These are phyloP conservation scores for Drosophila orosa DNA, from an alignment of 1,140 invertebrate genomes.

Conservation along the genomic window DNA sequence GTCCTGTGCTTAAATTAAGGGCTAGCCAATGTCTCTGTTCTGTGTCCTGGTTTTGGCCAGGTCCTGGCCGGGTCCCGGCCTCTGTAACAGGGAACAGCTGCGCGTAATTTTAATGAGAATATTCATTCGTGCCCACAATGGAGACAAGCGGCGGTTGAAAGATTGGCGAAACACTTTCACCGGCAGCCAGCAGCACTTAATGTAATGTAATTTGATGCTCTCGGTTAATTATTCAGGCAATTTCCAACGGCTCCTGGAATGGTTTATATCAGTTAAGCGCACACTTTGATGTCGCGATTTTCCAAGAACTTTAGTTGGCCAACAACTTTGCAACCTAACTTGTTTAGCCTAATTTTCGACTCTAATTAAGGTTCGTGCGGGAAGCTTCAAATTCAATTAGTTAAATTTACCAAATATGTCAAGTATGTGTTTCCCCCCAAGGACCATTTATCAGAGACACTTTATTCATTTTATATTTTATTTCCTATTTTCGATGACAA, in stretches of 20 bases:
- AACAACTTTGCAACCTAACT: slow-evolving; percentile 5
- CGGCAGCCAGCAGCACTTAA: slow-evolving; percentile 58
- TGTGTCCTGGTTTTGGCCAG: slow-evolving; percentile 35
- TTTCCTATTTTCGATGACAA: slow-evolving; percentile 5
- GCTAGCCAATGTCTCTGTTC: slow-evolving; percentile 34
- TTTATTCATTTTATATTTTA: not conserved
- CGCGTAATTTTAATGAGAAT: slow-evolving; percentile 74
- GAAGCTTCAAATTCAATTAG: slow-evolving; percentile 29
- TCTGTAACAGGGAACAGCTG: slow-evolving; percentile 54
- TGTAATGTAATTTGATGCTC: slow-evolving; percentile 75
- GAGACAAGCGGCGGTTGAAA: slow-evolving; percentile 62
- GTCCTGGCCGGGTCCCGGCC: slow-evolving; percentile 6
- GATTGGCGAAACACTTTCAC: slow-evolving; percentile 66
- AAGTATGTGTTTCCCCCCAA: not conserved
- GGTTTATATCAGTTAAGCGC: slow-evolving; percentile 42
- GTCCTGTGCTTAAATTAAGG: slow-evolving; percentile 54
- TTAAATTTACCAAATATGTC: slow-evolving; percentile 23
- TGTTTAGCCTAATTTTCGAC: slow-evolving; percentile 25
- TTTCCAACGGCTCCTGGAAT: slow-evolving; percentile 22
- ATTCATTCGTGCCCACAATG: slow-evolving; percentile 73
- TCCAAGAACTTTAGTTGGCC: slow-evolving; percentile 22
- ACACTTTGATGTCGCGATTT: slow-evolving; percentile 64
- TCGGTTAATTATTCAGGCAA: slow-evolving; percentile 73
- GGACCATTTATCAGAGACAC: slow-evolving; percentile 2
- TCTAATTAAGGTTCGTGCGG: slow-evolving; percentile 17